These are phyloP conservation scores for Ferdinandea cuprea DNA, from an alignment of 2,888 invertebrate genomes.

Conservation along the genomic window DNA sequence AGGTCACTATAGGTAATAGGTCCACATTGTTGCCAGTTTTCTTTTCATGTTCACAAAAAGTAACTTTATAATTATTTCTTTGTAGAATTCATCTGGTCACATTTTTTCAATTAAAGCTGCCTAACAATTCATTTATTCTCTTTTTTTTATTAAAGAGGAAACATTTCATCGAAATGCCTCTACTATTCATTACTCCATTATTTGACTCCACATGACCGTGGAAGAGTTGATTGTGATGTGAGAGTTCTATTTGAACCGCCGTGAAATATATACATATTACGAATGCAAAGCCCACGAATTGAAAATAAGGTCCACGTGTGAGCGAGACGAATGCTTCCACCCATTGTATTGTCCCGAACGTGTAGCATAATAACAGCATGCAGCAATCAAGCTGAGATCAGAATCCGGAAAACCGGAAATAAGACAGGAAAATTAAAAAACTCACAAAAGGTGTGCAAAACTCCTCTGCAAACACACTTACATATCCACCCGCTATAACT, in stretches of 20 bases:
- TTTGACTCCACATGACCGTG: slow-evolving; percentile 56
- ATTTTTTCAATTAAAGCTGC: neutral
- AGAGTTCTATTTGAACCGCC: slow-evolving; percentile 55
- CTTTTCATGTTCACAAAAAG: too few relatives aligned
- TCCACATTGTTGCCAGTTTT: too few relatives aligned
- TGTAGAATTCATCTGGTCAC: neutral
- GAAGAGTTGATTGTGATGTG: slow-evolving; percentile 31
- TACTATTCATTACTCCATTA: neutral
- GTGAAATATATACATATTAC: slow-evolving; percentile 61
- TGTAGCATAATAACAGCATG: slow-evolving; percentile 24
- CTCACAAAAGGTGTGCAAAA: slow-evolving; percentile 81
- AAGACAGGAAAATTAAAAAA: slow-evolving; percentile 83
- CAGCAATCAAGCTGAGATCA: slow-evolving; percentile 81
- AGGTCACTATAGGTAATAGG: too few relatives aligned
- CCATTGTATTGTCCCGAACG: neutral
- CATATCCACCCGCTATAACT: neutral
- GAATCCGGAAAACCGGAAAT: slow-evolving; percentile 83
- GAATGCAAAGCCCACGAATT: slow-evolving; percentile 49
- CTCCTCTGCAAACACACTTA: neutral
- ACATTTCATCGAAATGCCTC: neutral
- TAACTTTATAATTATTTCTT: too few relatives aligned
- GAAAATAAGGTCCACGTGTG: slow-evolving; percentile 37
- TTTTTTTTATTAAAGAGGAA: neutral
- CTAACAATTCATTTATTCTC: neutral
- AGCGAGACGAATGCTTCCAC: slow-evolving; percentile 13